phyloP scores from a whole-genome alignment of 2,888 invertebrate species.

The Lissocephala sabroskyi region DNA sequence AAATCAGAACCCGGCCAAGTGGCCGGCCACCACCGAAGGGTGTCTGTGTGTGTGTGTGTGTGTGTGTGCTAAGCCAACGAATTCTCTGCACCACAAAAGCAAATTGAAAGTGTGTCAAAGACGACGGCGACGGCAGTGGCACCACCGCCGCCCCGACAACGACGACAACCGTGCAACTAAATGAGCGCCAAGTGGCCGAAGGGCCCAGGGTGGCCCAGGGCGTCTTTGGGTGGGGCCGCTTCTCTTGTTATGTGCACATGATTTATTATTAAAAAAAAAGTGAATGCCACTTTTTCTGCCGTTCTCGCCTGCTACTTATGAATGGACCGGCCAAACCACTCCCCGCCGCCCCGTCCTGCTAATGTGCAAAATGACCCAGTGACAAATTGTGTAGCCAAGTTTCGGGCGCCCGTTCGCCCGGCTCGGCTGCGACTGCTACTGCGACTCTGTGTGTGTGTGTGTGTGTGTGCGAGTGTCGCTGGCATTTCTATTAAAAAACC shows the following conservation, averaged over 20 bases:
- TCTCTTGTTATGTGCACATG: conserved; percentile 35
- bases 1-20: not conserved
- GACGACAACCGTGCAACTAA: conserved; percentile 18
- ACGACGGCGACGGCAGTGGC: conserved; percentile 18
- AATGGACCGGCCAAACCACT: not conserved
- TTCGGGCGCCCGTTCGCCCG: conserved; percentile 21
- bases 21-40: not conserved
- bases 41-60: not conserved
- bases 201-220: conserved; percentile 11
- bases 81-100: too few species aligned
- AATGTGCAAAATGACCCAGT: conserved; percentile 49
- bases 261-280: conserved; percentile 39
- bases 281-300: not conserved
- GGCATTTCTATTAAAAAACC: not conserved
- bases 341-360: conserved; percentile 12
- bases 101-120: conserved; percentile 49
- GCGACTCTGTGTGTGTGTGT: too few species aligned
- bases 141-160: too few species aligned
- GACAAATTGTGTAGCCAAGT: conserved; percentile 51
- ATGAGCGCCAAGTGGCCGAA: conserved; percentile 3
- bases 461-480: too few species aligned
- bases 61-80: too few species aligned
- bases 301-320: conserved; percentile 5
- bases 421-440: too few species aligned
- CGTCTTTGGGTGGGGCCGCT: conserved; percentile 4